Conservation (phyloP, 23 tunicate genomes). For the Halocynthia roretzi region DNA sequence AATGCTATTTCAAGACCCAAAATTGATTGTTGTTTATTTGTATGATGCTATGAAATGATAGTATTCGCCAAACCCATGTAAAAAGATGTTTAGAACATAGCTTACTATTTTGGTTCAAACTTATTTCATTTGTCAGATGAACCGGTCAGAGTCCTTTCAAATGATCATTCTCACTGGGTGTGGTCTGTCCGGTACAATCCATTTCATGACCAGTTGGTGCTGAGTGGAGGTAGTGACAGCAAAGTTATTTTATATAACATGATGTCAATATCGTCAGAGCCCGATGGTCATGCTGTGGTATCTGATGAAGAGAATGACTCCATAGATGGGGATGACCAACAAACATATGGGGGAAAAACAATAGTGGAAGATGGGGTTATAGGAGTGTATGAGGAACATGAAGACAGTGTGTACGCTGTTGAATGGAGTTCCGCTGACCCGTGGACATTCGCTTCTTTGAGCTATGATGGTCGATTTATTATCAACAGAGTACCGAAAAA, state of each 20-base stretch:
- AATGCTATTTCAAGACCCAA: too few relatives aligned
- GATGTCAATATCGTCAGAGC: slow-evolving; percentile 29
- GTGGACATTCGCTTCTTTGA: slow-evolving; percentile 93
- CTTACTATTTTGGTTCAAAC: too few relatives aligned
- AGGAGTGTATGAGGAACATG: slow-evolving; percentile 90
- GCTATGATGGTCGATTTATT: slow-evolving; percentile 92
- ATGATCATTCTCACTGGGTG: slow-evolving; percentile 84
- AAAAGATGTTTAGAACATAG: too few relatives aligned
- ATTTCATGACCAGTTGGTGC: slow-evolving; percentile 88
- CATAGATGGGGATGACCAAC: slow-evolving; percentile 5
- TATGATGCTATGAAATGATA: too few relatives aligned
- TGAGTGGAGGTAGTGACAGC: slow-evolving; percentile 87
- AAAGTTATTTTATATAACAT: slow-evolving; percentile 68
- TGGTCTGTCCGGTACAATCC: slow-evolving; percentile 88
- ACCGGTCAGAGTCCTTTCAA: slow-evolving; percentile 9
- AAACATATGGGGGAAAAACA: neutral
- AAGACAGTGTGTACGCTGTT: slow-evolving; percentile 88
- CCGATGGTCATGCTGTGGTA: neutral
- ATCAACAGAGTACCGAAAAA: slow-evolving; percentile 96
- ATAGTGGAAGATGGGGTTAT: slow-evolving; percentile 57
- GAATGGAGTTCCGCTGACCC: slow-evolving; percentile 98
- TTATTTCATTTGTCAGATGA: neutral
- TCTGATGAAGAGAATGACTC: slow-evolving; percentile 5
- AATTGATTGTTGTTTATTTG: too few relatives aligned
- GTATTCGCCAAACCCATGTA: too few relatives aligned